Conservation (phyloP, 2,797 vertebrate species). For the Pampus argenteus region DNA sequence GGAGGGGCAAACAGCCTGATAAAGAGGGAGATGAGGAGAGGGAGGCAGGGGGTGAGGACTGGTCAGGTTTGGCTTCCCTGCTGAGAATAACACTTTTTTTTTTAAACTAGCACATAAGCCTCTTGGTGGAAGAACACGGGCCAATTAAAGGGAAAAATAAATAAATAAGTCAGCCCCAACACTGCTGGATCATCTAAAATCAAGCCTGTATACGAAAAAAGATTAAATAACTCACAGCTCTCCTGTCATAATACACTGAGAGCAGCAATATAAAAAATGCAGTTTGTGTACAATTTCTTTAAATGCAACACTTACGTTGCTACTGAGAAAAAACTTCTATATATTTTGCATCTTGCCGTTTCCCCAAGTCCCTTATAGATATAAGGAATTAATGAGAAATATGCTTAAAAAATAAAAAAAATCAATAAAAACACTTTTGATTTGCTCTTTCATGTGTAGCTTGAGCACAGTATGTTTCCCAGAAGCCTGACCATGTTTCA, state of each 20-base stretch:
- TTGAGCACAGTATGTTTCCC: background rate
- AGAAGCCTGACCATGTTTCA: background rate
- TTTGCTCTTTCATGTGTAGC: slow-evolving; percentile 26
- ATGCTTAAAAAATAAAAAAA: background rate
- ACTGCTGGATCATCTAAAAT: slow-evolving; percentile 80
- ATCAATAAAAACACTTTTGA: slow-evolving; percentile 31
- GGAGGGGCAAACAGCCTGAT: slow-evolving; percentile 49
- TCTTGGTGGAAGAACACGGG: slow-evolving; percentile 58
- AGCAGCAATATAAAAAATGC: slow-evolving; percentile 68
- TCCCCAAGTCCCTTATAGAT: slow-evolving; percentile 5
- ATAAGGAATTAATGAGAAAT: slow-evolving; percentile 22
- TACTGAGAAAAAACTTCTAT: slow-evolving; percentile 26
- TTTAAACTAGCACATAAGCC: slow-evolving; percentile 48
- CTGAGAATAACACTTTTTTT: slow-evolving; percentile 67
- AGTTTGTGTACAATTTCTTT: slow-evolving; percentile 64
- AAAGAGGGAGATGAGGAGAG: slow-evolving; percentile 45
- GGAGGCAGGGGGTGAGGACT: slow-evolving; percentile 38
- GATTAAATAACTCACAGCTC: slow-evolving; percentile 68
- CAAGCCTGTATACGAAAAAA: slow-evolving; percentile 61
- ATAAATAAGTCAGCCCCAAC: slow-evolving; percentile 58
- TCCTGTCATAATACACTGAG: slow-evolving; percentile 71
- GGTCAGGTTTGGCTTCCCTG: slow-evolving; percentile 61
- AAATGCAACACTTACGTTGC: slow-evolving; percentile 55
- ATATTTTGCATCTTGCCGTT: slow-evolving; percentile 20
- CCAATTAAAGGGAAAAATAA: slow-evolving; percentile 77